Evolutionary conservation across 2,888 invertebrate species (phyloP).

Genomic region (Dolomedes plantarius): DNA sequence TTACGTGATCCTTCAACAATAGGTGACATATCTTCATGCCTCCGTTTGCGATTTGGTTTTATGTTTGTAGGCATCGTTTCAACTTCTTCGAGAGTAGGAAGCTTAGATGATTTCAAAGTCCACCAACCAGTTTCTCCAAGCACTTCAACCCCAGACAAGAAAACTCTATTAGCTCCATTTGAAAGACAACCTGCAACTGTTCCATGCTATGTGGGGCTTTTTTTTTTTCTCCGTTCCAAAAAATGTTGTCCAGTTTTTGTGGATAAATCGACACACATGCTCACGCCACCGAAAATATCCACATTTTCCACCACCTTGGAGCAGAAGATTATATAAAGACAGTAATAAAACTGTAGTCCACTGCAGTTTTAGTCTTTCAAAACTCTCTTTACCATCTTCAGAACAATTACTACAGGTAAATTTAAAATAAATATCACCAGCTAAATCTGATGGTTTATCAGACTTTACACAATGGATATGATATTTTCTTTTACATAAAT

Average conservation of each 20-base stretch:
- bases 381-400: constrained; percentile 80
- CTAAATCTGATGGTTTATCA: constrained; percentile 83
- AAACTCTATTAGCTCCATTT: constrained; percentile 84
- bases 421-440: constrained; percentile 86
- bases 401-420: constrained; percentile 84
- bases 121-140: constrained; percentile 91
- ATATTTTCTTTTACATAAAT: constrained; percentile 70
- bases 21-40: background rate
- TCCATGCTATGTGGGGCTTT: constrained; percentile 89
- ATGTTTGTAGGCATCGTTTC: constrained; percentile 9
- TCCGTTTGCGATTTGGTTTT: constrained; percentile 35
- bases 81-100: constrained; percentile 74
- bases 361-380: constrained; percentile 83
- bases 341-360: constrained; percentile 86
- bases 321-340: constrained; percentile 86
- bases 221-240: constrained; percentile 85
- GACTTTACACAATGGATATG: constrained; percentile 81
- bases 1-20: constrained; percentile 52
- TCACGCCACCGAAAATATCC: constrained; percentile 92
- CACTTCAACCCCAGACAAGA: constrained; percentile 84
- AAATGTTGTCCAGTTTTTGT: constrained; percentile 85
- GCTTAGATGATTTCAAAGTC: constrained; percentile 81
- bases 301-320: constrained; percentile 84
- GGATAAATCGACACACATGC: constrained; percentile 88
- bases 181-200: constrained; percentile 90